Conservation (phyloP, 37 sponge, comb jelly and placozoan species). For the Tethya wilhelma region DNA sequence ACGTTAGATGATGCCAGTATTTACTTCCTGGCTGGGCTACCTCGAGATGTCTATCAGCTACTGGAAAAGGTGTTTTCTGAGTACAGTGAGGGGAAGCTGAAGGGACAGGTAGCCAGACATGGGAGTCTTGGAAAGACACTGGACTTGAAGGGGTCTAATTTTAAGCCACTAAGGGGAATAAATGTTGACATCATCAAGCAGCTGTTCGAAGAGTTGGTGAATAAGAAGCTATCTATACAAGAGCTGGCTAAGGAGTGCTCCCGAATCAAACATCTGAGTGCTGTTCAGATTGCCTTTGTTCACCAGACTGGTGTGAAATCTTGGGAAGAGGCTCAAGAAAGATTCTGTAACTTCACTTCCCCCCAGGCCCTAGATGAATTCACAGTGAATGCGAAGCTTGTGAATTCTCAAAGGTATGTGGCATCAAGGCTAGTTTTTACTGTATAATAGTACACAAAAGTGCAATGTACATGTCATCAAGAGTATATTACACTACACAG, state of each 20-base stretch:
- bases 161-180: not conserved
- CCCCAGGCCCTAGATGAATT: constrained; percentile 17
- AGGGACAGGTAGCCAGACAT: not conserved
- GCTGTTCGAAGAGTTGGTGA: not conserved
- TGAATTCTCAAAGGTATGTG: too few species aligned
- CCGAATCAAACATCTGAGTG: not conserved
- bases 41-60: not conserved
- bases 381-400: too few species aligned
- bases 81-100: constrained; percentile 4
- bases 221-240: constrained; percentile 1
- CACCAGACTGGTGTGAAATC: not conserved
- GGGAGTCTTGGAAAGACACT: not conserved
- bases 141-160: constrained; percentile 6
- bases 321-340: constrained; percentile 7
- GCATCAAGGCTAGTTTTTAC: too few species aligned
- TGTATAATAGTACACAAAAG: too few species aligned
- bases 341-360: not conserved
- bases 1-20: constrained; percentile 10
- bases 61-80: not conserved
- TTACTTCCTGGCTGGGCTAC: constrained; percentile 11
- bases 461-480: too few species aligned
- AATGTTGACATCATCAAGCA: not conserved
- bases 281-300: not conserved
- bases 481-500: too few species aligned
- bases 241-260: not conserved